Evolutionary conservation across 1,140 invertebrate genomes (phyloP), one percentile per base, ranked within the genome.

Genomic region (Drusus annulatus): DNA sequence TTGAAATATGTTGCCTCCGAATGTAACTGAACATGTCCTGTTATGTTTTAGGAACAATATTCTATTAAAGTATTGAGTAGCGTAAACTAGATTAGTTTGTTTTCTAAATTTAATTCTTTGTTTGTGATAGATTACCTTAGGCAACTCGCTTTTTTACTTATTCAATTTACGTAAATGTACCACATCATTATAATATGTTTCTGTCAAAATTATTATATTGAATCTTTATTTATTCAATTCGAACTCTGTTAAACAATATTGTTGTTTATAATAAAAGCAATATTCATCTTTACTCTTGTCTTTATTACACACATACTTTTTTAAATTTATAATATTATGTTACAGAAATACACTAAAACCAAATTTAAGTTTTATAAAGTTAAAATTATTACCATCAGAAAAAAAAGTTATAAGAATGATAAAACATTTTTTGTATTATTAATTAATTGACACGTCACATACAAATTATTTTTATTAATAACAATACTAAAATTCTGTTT

Each of bases 191-290:
- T 62, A 77, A 21, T 73, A 28, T 73, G 65, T 73, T 73, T 69
- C 56, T 60, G 65, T 79, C 78, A 73, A 79, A 73, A 73, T 73
- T 71, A 73, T 79, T 19, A 79, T 74, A 79, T 73, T 28, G 10
- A 77, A 23, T 77, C 75, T 79, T 83, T 83, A 83, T 83, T 83
- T 83, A 80, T 83, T 83, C 51, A 80, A 80, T 80, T 80, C 75
- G 76, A 50, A 80, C 50, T 78, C 69, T 80, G 78, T 80, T 82
- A 74, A 78, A 79, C 15, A 78, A 80, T 80, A 83, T 80, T 83
- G 81, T 83, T 83, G 81, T 83, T 80, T 83, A 68, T 80, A 83
- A 83, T 83, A 80, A 83, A 83, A 80, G 79, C 81, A 83, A 82
- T 83, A 83, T 80, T 76, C 79, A 83, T 83, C 76, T 69, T 69